Conservation (phyloP, 2,888 invertebrate species). For the Drosophila nigritarsus region DNA sequence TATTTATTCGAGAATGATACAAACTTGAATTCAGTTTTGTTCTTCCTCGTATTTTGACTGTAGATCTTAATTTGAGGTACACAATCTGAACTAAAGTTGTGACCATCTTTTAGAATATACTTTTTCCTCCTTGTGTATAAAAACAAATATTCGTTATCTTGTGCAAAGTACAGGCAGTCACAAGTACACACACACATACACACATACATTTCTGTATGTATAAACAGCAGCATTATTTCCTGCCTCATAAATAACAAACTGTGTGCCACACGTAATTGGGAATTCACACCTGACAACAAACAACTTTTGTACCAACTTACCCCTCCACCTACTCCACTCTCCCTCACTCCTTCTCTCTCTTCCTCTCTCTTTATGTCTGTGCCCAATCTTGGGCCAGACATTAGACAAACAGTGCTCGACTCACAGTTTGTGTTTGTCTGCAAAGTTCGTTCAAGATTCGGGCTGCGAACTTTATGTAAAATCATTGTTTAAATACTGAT, state of each 20-base stretch:
- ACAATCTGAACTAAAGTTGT: neutral
- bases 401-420: constrained; percentile 32
- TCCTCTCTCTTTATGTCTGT: neutral
- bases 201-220: neutral
- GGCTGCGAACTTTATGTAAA: constrained; percentile 11
- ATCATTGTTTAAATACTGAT: constrained; percentile 39
- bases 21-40: too few species aligned
- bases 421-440: constrained; percentile 29
- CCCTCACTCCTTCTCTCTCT: neutral
- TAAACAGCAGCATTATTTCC: constrained; percentile 3
- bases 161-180: constrained; percentile 16
- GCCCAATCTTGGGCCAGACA: constrained; percentile 8
- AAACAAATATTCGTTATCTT: constrained; percentile 49
- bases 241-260: constrained; percentile 41
- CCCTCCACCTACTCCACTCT: neutral
- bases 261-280: constrained; percentile 34
- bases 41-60: neutral
- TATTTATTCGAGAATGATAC: too few species aligned
- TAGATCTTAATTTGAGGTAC: neutral
- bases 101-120: neutral
- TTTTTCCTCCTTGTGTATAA: neutral
- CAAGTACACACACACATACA: neutral
- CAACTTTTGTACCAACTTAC: neutral
- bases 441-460: constrained; percentile 36
- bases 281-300: constrained; percentile 33